Conservation (phyloP, 2,113 vertebrate genomes). For the Nicator chloris region DNA sequence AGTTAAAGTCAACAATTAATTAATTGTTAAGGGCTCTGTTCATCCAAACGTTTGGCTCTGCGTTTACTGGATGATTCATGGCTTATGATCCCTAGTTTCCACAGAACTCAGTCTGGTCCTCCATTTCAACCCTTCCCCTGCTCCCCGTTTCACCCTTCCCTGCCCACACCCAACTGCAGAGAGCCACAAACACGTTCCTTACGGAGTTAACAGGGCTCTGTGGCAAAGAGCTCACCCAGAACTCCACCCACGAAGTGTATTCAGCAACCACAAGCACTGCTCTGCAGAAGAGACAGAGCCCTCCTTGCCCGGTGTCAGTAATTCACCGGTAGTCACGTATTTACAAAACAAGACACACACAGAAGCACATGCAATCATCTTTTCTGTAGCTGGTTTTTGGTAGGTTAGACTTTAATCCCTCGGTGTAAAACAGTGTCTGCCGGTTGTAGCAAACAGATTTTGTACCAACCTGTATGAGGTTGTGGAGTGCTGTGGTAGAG, state of each 20-base stretch:
- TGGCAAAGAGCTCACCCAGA: neutral
- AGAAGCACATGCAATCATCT: neutral
- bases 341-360: neutral
- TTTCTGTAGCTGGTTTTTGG: neutral
- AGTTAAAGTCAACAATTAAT: slow-evolving; percentile 64
- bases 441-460: neutral
- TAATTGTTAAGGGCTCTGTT: slow-evolving; percentile 56
- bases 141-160: slow-evolving; percentile 7
- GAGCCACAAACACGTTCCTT: fast-evolving
- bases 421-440: neutral
- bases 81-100: slow-evolving; percentile 45
- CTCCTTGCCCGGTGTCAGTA: neutral
- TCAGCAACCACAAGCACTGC: neutral
- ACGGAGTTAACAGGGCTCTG: neutral
- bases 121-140: slow-evolving; percentile 12
- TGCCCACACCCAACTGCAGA: neutral
- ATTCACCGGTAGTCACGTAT: neutral
- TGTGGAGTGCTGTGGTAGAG: neutral
- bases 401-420: neutral
- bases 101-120: slow-evolving; percentile 17
- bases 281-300: neutral
- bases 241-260: fast-evolving
- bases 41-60: slow-evolving; percentile 54
- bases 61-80: slow-evolving; percentile 50
- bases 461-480: neutral